Conservation (phyloP, 2,888 invertebrate species). For the Pardosa pseudoannulata region DNA sequence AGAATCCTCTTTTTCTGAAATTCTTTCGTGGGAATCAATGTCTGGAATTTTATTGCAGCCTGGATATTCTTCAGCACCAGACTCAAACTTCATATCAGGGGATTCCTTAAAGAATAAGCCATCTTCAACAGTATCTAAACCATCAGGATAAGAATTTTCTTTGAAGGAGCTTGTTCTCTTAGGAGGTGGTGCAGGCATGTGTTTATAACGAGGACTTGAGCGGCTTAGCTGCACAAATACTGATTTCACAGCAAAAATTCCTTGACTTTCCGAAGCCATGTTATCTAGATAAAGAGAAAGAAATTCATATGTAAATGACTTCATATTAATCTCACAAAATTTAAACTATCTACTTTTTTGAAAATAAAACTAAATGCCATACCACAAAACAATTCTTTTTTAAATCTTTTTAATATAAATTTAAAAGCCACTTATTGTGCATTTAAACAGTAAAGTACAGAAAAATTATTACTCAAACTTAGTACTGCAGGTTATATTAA, state of each 20-base stretch:
- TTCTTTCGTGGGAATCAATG: slow-evolving; percentile 48
- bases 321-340: no score
- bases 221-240: slow-evolving; percentile 69
- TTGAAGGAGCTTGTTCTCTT: slow-evolving; percentile 94
- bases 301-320: no score
- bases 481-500: no score
- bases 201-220: slow-evolving; percentile 80
- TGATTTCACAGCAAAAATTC: slow-evolving; percentile 65
- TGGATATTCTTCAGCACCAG: slow-evolving; percentile 45
- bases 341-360: no score
- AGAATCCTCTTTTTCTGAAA: slow-evolving; percentile 59
- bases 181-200: slow-evolving; percentile 96
- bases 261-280: slow-evolving; percentile 58
- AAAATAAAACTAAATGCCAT: no score
- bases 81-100: slow-evolving; percentile 50
- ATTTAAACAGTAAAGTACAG: no score
- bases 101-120: slow-evolving; percentile 44
- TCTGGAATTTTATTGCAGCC: slow-evolving; percentile 44
- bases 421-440: no score
- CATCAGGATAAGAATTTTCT: slow-evolving; percentile 84
- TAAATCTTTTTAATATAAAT: no score
- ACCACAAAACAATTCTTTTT: no score
- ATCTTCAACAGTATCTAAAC: slow-evolving; percentile 50
- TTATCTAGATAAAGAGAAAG: slow-evolving; percentile 53
- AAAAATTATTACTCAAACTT: no score